phyloP scores from a whole-genome alignment of 2,888 invertebrate genomes.

The Elysia crispata region DNA sequence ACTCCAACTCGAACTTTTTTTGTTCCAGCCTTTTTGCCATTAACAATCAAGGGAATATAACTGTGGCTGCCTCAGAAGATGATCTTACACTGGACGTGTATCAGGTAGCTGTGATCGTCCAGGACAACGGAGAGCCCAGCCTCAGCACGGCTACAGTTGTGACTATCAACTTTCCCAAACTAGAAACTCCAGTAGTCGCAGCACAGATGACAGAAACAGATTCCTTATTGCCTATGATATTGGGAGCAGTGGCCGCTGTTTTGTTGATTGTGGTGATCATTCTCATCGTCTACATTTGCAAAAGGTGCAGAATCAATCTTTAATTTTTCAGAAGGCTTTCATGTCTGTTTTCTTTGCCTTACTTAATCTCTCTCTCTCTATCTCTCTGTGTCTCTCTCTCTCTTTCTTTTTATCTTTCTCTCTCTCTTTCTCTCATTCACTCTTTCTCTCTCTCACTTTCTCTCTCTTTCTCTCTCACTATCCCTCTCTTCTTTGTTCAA shows the following conservation, averaged over 20 bases:
- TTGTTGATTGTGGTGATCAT: conserved; percentile 47
- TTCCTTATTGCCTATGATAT: conserved; percentile 24
- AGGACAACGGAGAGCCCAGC: conserved; percentile 60
- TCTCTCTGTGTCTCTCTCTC: no score
- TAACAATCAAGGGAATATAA: conserved; percentile 56
- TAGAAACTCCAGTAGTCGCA: conserved; percentile 9
- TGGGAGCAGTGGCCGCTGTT: conserved; percentile 44
- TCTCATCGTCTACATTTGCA: conserved; percentile 46
- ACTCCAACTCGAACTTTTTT: no score
- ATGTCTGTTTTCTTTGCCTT: no score
- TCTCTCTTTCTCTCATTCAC: no score
- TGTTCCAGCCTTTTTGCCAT: conserved; percentile 61
- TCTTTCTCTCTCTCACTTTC: no score
- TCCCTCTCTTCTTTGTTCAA: no score
- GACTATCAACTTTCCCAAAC: conserved; percentile 59
- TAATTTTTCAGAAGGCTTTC: no score
- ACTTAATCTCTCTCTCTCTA: no score
- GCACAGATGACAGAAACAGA: conserved; percentile 22
- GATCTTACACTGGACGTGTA: conserved; percentile 56
- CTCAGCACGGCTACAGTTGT: conserved; percentile 57
- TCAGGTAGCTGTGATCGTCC: conserved; percentile 58
- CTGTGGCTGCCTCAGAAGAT: conserved; percentile 52
- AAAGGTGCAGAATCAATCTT: no score
- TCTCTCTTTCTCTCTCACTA: no score
- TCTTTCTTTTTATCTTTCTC: no score